Conservation (phyloP, 2,888 invertebrate species). For the Protodeltote pygarga region DNA sequence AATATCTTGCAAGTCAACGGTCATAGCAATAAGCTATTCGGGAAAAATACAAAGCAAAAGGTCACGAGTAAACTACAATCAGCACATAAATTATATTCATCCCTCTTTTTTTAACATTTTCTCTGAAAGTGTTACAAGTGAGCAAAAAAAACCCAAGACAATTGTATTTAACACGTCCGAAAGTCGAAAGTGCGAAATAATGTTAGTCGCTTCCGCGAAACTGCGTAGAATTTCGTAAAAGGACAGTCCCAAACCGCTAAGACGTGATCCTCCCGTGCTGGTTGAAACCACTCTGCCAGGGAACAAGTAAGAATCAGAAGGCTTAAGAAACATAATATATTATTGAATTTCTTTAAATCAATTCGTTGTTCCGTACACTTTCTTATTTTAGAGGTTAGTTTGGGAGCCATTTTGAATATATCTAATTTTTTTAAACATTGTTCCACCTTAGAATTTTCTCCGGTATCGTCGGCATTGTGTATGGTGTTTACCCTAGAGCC, state of each 20-base stretch:
- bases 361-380: too few relatives aligned
- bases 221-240: slow-evolving; percentile 51
- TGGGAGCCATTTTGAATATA: too few relatives aligned
- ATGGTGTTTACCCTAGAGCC: too few relatives aligned
- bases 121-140: slow-evolving; percentile 27
- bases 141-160: slow-evolving; percentile 30
- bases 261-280: slow-evolving; percentile 38
- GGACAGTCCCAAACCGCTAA: slow-evolving; percentile 43
- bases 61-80: slow-evolving; percentile 10
- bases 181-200: slow-evolving; percentile 54
- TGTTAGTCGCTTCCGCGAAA: slow-evolving; percentile 52
- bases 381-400: too few relatives aligned
- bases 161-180: slow-evolving; percentile 51
- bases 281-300: slow-evolving; percentile 9
- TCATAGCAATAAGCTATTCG: too few relatives aligned
- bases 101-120: slow-evolving; percentile 9
- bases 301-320: slow-evolving; percentile 14
- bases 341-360: background rate
- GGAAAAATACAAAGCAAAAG: too few relatives aligned
- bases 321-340: background rate
- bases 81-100: slow-evolving; percentile 25
- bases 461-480: too few relatives aligned
- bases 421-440: too few relatives aligned
- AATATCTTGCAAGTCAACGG: too few relatives aligned
- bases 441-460: too few relatives aligned